phyloP scores from a whole-genome alignment of 2,113 vertebrate species.

The Protobothrops flavoviridis region DNA sequence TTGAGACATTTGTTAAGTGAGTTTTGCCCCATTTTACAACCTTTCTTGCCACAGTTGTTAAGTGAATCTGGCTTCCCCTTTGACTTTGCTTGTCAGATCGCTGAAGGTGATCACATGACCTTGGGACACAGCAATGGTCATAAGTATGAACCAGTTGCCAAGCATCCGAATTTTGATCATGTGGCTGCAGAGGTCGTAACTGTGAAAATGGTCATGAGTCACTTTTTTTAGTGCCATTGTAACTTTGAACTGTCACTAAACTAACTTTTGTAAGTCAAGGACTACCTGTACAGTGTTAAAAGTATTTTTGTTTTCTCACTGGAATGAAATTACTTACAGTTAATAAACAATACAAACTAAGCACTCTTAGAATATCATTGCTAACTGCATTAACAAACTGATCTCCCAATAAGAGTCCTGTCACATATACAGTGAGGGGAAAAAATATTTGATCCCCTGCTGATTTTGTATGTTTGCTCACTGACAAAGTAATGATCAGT shows the following conservation, averaged over 20 bases:
- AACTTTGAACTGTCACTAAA: neutral
- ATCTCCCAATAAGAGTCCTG: neutral
- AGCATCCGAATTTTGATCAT: neutral
- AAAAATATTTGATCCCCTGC: too few species aligned
- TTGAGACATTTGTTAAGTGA: neutral
- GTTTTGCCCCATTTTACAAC: neutral
- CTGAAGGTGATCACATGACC: neutral
- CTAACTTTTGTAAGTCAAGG: neutral
- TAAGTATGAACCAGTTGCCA: neutral
- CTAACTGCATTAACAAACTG: neutral
- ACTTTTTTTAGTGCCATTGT: neutral
- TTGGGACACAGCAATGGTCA: neutral
- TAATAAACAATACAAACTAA: neutral
- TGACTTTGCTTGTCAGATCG: neutral
- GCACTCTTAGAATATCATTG: neutral
- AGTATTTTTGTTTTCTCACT: neutral
- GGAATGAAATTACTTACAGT: neutral
- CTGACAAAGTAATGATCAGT: too few species aligned
- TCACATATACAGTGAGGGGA: neutral
- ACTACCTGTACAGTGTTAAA: neutral
- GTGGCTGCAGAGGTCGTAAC: neutral
- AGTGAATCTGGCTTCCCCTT: neutral
- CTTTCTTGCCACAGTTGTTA: neutral
- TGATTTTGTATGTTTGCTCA: too few species aligned
- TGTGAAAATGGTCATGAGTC: neutral